Evolutionary conservation across 53 echinoderm and acorn worm species (phyloP), one percentile per base, ranked within the genome.

Genomic region (Apostichopus leukothele): DNA sequence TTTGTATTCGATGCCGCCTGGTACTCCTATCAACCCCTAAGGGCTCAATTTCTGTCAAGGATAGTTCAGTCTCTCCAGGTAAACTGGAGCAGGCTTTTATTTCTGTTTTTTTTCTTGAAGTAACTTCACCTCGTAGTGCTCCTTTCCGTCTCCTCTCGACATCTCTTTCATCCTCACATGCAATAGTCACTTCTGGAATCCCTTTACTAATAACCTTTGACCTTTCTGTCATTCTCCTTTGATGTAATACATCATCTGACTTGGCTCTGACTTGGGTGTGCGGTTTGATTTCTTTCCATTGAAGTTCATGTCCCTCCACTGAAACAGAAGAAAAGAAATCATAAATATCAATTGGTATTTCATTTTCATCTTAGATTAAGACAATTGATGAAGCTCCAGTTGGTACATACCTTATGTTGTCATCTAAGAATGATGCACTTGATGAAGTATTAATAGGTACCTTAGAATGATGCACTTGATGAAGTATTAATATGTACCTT

Each of bases 271-370:
- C 67, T 67, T 50, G 85, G 4, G 81, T 51, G 9, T 81, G 81
- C 22, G 63, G 50, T 39, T 85, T 63, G 26, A 85, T 85, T 50
- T 85, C 85, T 67, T 85, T 85, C 85, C 85, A 85, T 67, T 85
- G 85, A 50, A 85, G 85, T 13, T 85, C 67, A 67, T 85, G 66
- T 26, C 85, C 85, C 9, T 85, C 85, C 39, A 67, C 85, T 81
- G 39, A 39, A 39, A 39, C 39, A 51, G 22, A 53, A 54, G 54
- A 9, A 18, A 20, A 13, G 59, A 7, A 54, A 54, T 3, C 55
- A 59, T 7, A 54, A 71, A n/a, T 9, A 57, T 9, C 57, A 57
- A 57, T 7, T 9, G 7, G 57, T 9, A 57, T 57, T 57, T 10
- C 57, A 57, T 57, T 57, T 9, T 57, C 10, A 39, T 39, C 39